Evolutionary conservation across 2,888 invertebrate genomes (phyloP).

Genomic region (Netelia inedita): DNA sequence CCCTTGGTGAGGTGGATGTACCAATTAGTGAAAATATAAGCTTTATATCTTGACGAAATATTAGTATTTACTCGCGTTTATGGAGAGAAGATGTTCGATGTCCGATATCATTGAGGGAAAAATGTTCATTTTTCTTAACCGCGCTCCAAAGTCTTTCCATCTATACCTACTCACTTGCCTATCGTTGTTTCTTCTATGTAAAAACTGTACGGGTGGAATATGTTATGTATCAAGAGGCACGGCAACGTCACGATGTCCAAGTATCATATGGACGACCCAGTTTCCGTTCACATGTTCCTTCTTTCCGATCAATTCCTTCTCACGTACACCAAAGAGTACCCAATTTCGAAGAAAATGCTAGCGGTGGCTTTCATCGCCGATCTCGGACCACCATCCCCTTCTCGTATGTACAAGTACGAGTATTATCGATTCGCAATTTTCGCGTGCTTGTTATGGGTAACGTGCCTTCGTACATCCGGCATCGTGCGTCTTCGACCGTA

Average conservation of each 20-base stretch:
- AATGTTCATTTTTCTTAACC: not conserved
- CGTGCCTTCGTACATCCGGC: conserved; percentile 19
- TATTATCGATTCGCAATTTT: conserved; percentile 60
- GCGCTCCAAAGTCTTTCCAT: not conserved
- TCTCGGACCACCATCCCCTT: not conserved
- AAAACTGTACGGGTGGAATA: not conserved
- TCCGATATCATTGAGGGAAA: not conserved
- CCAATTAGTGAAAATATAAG: not conserved
- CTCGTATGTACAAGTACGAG: conserved; percentile 17
- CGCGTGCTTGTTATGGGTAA: conserved; percentile 33
- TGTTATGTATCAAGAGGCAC: not conserved
- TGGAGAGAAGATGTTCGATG: too few relatives aligned
- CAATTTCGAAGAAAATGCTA: conserved; percentile 45
- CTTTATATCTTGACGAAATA: not conserved
- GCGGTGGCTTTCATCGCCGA: conserved; percentile 16
- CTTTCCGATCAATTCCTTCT: conserved; percentile 26
- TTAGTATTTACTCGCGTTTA: not conserved
- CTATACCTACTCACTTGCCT: not conserved
- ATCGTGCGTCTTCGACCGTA: conserved; percentile 18
- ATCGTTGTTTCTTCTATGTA: not conserved
- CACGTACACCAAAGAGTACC: conserved; percentile 45
- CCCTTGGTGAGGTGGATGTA: not conserved
- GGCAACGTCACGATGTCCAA: not conserved
- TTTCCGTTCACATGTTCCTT: conserved; percentile 33
- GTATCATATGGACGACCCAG: conserved; percentile 31